Evolutionary conservation across 2,113 vertebrate genomes (phyloP), one percentile per base, ranked within the genome.

Genomic region (Oryzias javanicus): DNA sequence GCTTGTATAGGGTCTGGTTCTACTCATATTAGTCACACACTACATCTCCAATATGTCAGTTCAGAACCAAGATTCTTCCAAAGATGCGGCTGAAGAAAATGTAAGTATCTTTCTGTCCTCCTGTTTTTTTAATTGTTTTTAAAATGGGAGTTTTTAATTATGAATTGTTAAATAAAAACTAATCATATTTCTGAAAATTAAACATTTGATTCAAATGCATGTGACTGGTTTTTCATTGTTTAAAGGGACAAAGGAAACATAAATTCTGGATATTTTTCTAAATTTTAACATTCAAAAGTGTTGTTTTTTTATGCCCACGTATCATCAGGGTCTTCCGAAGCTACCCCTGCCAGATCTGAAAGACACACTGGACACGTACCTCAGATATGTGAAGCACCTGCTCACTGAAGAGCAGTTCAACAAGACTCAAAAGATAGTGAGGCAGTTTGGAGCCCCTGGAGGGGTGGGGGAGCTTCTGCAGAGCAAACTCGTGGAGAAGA

Each of bases 391-490:
- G 91, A 91, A 85, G 72, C 95, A 96, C 71, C 81, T 98, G 77
- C 92, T 98, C 25, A 81, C 94, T 4, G 91, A 94, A 50, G 93
- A 95, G 25, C 94, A 97, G 47, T 98, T 94, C 78, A 83, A 45
- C 69, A 93, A 83, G 76, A 97, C 91, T 53, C 91, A 93, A 74
- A 76, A 24, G 16, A 79, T 90, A 0, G 95, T 96, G 74, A 89
- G 92, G 64, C 80, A 51, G 67, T 99, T 99, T 87, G 91, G 91
- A 70, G 85, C 85, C 55, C 80, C 93, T 4, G 96, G 92, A 49
- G 95, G 94, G 25, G 54, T 90, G 0, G 97, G 97, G 5, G 94
- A 98, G 83, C 70, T 82, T 16, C 88, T 99, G 55, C 96, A 99
- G 78, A 74, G 90, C 69, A 95, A 95, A 64, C 92, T 99, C 0